phyloP scores from a whole-genome alignment of 2,888 invertebrate genomes.

The Andrena trimmerana region DNA sequence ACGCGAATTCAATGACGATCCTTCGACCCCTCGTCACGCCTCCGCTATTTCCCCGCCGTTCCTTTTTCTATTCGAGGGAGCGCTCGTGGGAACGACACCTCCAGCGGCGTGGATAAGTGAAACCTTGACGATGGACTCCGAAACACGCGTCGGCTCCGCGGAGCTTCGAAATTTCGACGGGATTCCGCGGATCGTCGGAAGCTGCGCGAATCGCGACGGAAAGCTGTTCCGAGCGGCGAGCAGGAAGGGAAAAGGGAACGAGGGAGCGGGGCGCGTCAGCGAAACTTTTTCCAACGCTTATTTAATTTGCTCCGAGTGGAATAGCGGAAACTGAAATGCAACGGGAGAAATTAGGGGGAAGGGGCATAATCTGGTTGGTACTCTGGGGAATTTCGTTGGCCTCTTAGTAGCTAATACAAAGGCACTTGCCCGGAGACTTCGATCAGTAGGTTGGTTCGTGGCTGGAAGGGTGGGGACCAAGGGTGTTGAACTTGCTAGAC shows the following conservation, averaged over 20 bases:
- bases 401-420: constrained; percentile 36
- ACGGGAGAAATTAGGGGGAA: background rate
- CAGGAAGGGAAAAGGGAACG: background rate
- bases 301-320: constrained; percentile 32
- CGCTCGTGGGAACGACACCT: background rate
- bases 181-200: background rate
- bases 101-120: background rate
- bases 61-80: background rate
- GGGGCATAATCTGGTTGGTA: constrained; percentile 31
- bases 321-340: constrained; percentile 22
- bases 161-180: background rate
- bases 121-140: background rate
- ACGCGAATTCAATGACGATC: background rate
- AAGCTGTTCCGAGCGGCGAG: background rate
- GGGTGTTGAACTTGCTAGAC: constrained; percentile 36
- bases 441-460: constrained; percentile 22
- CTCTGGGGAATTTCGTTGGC: constrained; percentile 39
- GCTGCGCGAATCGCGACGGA: background rate
- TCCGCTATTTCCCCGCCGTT: constrained; percentile 1
- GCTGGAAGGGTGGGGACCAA: background rate
- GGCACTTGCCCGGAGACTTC: constrained; percentile 21
- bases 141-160: background rate
- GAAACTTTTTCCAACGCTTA: constrained; percentile 32
- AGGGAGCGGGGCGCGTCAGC: background rate
- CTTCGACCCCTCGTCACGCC: constrained; percentile 16